These are phyloP conservation scores for Drosophila micromelanica DNA, from an alignment of 1,140 invertebrate species.

Conservation along the genomic window DNA sequence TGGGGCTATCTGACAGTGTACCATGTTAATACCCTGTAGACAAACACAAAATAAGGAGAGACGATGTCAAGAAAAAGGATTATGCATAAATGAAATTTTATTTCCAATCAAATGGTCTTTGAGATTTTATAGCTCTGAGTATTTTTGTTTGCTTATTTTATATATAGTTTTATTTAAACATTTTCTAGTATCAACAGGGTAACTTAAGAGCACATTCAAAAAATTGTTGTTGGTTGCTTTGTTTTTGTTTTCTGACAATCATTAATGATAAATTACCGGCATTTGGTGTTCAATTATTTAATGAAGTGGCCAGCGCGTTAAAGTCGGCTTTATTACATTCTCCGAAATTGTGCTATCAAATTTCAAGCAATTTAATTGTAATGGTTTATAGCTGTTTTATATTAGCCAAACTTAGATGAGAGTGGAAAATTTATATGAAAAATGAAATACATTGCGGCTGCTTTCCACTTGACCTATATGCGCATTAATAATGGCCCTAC, in stretches of 20 bases:
- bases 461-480: constrained; percentile 11
- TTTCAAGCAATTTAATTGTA: constrained; percentile 53
- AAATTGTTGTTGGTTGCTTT: constrained; percentile 3
- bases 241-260: constrained; percentile 47
- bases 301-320: constrained; percentile 53
- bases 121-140: too few species aligned
- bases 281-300: constrained; percentile 78
- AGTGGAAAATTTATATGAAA: constrained; percentile 4
- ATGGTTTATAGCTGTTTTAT: constrained; percentile 21
- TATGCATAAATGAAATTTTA: background rate
- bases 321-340: constrained; percentile 24
- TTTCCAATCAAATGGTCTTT: too few species aligned
- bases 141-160: too few species aligned
- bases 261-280: constrained; percentile 73
- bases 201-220: background rate
- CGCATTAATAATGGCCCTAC: constrained; percentile 1
- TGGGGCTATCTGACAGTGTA: constrained; percentile 27
- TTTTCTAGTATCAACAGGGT: background rate
- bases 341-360: constrained; percentile 46
- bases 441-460: constrained; percentile 8
- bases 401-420: background rate
- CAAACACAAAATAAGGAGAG: background rate
- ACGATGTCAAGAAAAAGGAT: background rate
- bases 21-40: constrained; percentile 20
- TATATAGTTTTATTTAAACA: background rate